phyloP scores from a whole-genome alignment of 2,888 invertebrate genomes.

The Ectobius pallidus region DNA sequence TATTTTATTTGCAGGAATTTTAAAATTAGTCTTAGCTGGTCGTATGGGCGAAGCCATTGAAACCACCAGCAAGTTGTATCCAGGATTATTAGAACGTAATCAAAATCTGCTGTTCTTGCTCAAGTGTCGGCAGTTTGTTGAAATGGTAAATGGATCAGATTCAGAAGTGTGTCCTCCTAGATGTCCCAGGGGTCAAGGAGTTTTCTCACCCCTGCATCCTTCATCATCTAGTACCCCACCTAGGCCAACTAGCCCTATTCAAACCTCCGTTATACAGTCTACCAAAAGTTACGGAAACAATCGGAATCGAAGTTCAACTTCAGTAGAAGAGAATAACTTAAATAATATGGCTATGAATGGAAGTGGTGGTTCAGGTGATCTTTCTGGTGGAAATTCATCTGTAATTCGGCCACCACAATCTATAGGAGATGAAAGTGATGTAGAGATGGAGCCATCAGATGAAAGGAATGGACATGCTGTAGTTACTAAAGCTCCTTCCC shows the following conservation, averaged over 20 bases:
- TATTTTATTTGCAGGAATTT: slow-evolving; percentile 88
- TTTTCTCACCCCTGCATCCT: slow-evolving; percentile 48
- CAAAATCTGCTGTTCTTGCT: slow-evolving; percentile 92
- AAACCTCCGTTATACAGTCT: slow-evolving; percentile 78
- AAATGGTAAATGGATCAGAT: slow-evolving; percentile 95
- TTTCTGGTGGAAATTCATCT: background rate
- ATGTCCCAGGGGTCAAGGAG: slow-evolving; percentile 53
- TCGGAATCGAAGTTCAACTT: slow-evolving; percentile 41
- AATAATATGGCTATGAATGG: slow-evolving; percentile 59
- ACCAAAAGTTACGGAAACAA: slow-evolving; percentile 60
- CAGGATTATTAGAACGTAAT: slow-evolving; percentile 90
- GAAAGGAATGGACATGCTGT: slow-evolving; percentile 55
- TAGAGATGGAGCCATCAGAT: slow-evolving; percentile 60
- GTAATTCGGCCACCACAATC: slow-evolving; percentile 46
- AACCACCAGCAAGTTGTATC: slow-evolving; percentile 85
- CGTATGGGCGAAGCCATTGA: slow-evolving; percentile 96
- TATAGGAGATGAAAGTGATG: slow-evolving; percentile 59
- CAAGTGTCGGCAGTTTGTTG: slow-evolving; percentile 97
- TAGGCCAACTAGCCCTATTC: slow-evolving; percentile 47
- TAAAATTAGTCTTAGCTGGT: slow-evolving; percentile 89
- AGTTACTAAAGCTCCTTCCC: slow-evolving; percentile 38
- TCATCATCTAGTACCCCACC: slow-evolving; percentile 44
- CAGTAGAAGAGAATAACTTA: slow-evolving; percentile 60
- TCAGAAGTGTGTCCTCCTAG: slow-evolving; percentile 62
- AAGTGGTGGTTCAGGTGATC: slow-evolving; percentile 39